Evolutionary conservation across 2,888 invertebrate genomes (phyloP).

Genomic region (Megaustenia siamemsis): DNA sequence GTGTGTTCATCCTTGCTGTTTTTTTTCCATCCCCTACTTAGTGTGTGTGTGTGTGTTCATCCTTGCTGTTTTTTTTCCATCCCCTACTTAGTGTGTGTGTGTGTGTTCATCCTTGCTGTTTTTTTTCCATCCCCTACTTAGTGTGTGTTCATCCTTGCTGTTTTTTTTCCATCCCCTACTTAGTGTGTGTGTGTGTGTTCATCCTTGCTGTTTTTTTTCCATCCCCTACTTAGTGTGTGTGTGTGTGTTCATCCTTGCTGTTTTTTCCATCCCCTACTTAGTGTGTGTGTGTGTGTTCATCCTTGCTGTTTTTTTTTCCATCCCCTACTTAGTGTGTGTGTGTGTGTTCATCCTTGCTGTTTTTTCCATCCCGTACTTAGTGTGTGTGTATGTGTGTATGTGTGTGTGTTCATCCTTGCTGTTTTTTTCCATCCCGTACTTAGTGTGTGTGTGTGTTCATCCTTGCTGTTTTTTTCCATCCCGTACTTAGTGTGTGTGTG

Average conservation of each 20-base stretch:
- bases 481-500: conserved; percentile 8
- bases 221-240: neutral
- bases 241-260: neutral
- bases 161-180: neutral
- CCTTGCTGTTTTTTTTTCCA: neutral
- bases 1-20: no score
- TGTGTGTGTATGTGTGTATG: neutral
- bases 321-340: conserved; percentile 2
- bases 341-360: neutral
- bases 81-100: conserved; percentile 3
- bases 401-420: neutral
- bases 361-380: neutral
- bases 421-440: no score
- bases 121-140: neutral
- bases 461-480: no score
- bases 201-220: neutral
- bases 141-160: neutral
- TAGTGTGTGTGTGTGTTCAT: no score
- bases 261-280: neutral
- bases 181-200: neutral
- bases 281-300: neutral
- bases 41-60: neutral
- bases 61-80: neutral
- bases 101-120: neutral
- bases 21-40: no score